Percentiles rank a stretch among this genome's conserved stretches.
Conservation (phyloP, 2,113 vertebrate species). For the Mohoua ochrocephala region DNA sequence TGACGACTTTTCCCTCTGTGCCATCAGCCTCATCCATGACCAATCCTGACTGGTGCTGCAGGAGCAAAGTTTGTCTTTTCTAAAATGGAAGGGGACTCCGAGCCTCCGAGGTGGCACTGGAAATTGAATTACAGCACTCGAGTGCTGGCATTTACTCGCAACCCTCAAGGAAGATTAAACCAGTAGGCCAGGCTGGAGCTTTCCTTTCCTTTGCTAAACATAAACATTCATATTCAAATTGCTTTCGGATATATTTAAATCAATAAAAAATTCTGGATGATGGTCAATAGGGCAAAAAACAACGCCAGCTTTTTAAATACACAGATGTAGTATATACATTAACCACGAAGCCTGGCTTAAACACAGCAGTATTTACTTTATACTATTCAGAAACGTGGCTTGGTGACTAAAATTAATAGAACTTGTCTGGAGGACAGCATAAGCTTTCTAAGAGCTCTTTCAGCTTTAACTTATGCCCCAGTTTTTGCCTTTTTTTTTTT, state of each 20-base stretch:
- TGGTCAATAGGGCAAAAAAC: neutral
- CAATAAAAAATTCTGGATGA: neutral
- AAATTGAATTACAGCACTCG: neutral
- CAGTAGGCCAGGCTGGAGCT: neutral
- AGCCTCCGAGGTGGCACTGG: neutral
- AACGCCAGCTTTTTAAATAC: neutral
- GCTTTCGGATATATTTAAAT: conserved; percentile 41
- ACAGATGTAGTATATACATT: neutral
- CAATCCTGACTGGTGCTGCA: neutral
- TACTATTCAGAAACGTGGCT: conserved; percentile 28
- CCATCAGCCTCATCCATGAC: neutral
- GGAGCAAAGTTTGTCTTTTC: neutral
- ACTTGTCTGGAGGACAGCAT: conserved; percentile 3
- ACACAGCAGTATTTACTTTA: conserved; percentile 43
- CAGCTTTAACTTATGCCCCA: neutral
- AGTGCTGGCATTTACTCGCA: neutral
- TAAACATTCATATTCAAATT: conserved; percentile 15
- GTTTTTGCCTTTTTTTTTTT: neutral
- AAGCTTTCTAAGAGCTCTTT: conserved; percentile 38
- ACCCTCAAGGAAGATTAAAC: neutral
- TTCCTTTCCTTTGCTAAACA: neutral
- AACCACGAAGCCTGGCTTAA: neutral
- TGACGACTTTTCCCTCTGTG: conserved; percentile 13
- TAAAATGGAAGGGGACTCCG: neutral
- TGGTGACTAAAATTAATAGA: conserved; percentile 38